These are phyloP conservation scores for Dipodomys stephensi DNA, from an alignment of 2,113 vertebrate genomes.

Conservation along the genomic window DNA sequence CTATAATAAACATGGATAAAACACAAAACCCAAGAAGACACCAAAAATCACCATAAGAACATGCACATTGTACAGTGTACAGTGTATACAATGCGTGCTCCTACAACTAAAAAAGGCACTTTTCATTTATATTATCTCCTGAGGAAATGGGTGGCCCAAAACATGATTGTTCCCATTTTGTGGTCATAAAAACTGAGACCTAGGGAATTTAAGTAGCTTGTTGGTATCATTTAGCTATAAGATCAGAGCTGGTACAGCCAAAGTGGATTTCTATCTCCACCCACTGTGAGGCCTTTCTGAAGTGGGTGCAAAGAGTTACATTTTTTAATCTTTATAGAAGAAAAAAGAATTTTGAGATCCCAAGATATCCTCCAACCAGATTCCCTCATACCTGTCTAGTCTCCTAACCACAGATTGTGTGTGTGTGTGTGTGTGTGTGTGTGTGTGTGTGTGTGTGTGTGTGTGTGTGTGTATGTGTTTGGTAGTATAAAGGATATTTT, in stretches of 20 bases:
- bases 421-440: background rate
- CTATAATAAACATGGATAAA: background rate
- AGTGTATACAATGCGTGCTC: accelerated
- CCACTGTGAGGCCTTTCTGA: background rate
- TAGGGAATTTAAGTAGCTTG: background rate
- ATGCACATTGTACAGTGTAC: too few relatives aligned
- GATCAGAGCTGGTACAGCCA: background rate
- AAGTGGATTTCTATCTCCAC: background rate
- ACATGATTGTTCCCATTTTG: background rate
- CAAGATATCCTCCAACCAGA: background rate
- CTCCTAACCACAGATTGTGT: background rate
- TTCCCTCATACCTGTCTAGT: background rate
- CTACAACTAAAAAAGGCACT: background rate
- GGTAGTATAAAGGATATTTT: background rate
- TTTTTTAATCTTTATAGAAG: background rate
- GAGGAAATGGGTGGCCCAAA: background rate
- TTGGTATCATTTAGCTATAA: background rate
- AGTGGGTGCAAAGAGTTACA: background rate
- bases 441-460: background rate
- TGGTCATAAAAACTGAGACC: background rate
- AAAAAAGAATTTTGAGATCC: background rate
- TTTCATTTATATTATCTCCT: background rate
- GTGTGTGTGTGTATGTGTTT: background rate
- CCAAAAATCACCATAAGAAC: background rate
- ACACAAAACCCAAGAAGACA: background rate